Conservation (phyloP, 2,888 invertebrate species). For the Flabesymbios commensalis region DNA sequence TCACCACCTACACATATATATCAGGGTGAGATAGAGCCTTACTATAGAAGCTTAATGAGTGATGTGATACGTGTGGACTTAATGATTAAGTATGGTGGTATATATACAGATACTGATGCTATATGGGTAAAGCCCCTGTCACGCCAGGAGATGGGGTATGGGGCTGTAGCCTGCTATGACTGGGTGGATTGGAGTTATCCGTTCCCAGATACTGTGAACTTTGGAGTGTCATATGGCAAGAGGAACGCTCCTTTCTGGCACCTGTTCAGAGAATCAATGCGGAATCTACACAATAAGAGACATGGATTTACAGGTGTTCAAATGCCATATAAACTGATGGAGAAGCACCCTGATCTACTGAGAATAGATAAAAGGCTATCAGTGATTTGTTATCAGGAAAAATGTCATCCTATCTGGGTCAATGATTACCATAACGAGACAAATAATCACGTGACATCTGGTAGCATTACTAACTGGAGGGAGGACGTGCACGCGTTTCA, state of each 20-base stretch:
- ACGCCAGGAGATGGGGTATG: constrained; percentile 40
- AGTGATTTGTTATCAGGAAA: constrained; percentile 50
- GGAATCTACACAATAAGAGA: constrained; percentile 32
- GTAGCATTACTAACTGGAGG: constrained; percentile 38
- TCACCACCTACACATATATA: constrained; percentile 25
- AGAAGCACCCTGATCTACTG: constrained; percentile 44
- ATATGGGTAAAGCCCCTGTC: constrained; percentile 48
- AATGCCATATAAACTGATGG: constrained; percentile 39
- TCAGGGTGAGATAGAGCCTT: constrained; percentile 35
- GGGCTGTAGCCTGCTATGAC: constrained; percentile 51
- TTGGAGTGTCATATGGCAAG: constrained; percentile 38
- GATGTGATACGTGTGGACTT: constrained; percentile 54
- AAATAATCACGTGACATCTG: constrained; percentile 40
- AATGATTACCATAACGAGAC: constrained; percentile 41
- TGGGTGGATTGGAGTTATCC: constrained; percentile 45
- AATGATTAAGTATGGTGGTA: constrained; percentile 54
- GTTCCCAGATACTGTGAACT: constrained; percentile 37
- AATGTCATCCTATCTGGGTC: constrained; percentile 52
- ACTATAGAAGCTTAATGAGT: constrained; percentile 47
- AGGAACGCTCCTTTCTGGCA: constrained; percentile 38
- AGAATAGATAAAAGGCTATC: constrained; percentile 42
- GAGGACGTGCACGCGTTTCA: constrained; percentile 32
- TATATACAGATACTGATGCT: constrained; percentile 58
- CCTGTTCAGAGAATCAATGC: constrained; percentile 37
- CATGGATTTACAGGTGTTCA: constrained; percentile 38